Base-by-base conservation (phyloP, 1,140 invertebrate genomes). In the Lerema accius region DNA sequence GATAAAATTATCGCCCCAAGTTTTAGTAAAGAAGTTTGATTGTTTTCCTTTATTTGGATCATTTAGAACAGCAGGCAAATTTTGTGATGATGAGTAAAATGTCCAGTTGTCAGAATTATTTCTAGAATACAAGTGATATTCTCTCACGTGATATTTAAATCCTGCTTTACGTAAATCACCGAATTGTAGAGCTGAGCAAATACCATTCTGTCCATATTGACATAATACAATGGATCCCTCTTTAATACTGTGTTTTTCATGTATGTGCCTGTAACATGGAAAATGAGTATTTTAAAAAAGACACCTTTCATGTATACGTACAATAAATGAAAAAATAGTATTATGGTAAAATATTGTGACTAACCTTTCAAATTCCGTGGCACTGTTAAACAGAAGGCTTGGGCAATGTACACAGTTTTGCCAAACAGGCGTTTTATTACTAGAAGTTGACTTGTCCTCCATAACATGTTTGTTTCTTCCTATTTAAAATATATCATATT, bases 1-100 rank as follows among this genome's bases (percentile, higher is more conserved):
- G 4, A 98, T 93, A 91, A 99, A 99, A 60, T 94, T 93, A 78
- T 99, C 98, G 37, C 99, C 98, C 99, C 99, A 99, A 67, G 97
- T 98, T 88, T 97, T 98, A 0, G 98, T 99, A 78, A 99, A 98
- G 76, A 99, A 98, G 82, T 98, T 97, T 77, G 93, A 95, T 82
- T 96, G 96, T 88, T 97, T 97, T 53, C 96, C 95, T 73, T 95
- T 95, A 46, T 95, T 95, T 0, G 99, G 98, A 92, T 99, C 98
- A 91, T 99, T 99, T 17, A 99, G 92, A 56, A 99, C 97, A 49
- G 98, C 97, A 15, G 98, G 97, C 66, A 99, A 92, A 91, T 99
- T 99, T 90, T 99, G 97, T 14, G 96, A 94, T 17, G 97, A 95
- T 4, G 94, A 95, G 85, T 95, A 96, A 49, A 96, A 92, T 3